Percentiles rank a stretch among this genome's conserved stretches.
phyloP scores from a whole-genome alignment of 2,113 vertebrate genomes.

The Macrotus californicus region DNA sequence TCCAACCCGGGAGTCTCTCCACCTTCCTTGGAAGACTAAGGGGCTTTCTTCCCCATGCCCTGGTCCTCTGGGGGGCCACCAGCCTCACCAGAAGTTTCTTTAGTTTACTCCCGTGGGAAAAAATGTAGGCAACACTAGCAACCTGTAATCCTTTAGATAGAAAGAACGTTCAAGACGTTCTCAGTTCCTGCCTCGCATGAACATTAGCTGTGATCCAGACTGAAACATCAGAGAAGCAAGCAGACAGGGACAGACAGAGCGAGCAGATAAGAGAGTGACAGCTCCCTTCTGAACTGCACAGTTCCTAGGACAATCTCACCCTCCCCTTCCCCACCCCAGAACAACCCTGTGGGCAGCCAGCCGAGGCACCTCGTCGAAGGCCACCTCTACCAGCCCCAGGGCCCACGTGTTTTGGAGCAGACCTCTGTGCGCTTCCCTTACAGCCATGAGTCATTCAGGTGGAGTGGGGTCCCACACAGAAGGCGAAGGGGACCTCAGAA shows the following conservation, averaged over 20 bases:
- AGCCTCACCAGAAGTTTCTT: not conserved
- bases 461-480: not conserved
- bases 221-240: not conserved
- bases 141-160: not conserved
- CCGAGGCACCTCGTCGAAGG: not conserved
- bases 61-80: not conserved
- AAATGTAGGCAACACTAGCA: not conserved
- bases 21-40: not conserved
- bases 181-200: not conserved
- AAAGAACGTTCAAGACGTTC: not conserved
- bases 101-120: not conserved
- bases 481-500: not conserved
- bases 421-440: not conserved
- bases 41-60: not conserved
- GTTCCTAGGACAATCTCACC: not conserved
- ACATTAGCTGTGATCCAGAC: not conserved
- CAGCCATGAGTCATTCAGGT: accelerated
- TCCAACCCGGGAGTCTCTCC: not conserved
- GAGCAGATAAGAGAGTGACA: not conserved
- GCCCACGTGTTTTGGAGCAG: not conserved
- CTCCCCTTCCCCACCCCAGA: not conserved
- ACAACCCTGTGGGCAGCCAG: not conserved
- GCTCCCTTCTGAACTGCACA: not conserved
- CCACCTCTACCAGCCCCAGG: not conserved
- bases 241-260: not conserved